Base-by-base conservation (phyloP, 2,888 invertebrate genomes). In the Dasysyrphus albostriatus region DNA sequence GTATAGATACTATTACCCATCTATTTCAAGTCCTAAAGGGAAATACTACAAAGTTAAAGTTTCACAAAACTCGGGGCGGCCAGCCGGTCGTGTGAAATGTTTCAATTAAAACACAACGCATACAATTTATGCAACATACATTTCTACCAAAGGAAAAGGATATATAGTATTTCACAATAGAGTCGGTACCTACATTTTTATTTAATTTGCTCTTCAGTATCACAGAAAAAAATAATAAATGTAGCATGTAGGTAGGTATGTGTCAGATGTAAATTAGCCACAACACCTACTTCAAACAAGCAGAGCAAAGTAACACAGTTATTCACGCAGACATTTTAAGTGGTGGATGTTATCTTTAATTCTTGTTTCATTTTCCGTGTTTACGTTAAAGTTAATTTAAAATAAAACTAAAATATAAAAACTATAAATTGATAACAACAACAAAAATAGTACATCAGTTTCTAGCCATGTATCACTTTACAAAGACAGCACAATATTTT, bases 51-150 rank as follows among this genome's bases (percentile, higher is more conserved):
- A 19, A 19, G 32, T 32, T 29, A 54, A 54, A 54, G 32, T 54
- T 58, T 19, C 5, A 34, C 34, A 5, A 58, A 37, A 58, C 16
- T 16, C 16, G 58, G 16, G 16, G 58, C 10, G 16, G 58, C 1
- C 34, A 19, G 34, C 2, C 34, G 10, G 14, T 63, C 44, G 44
- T 63, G 29, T 63, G 44, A 63, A 44, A 32, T 63, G 32, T 58
- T 63, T 63, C 63, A 63, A 63, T 63, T 44, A 63, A 63, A 63
- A 63, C 29, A 44, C 63, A 63, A 63, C 63, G 44, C 16, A 16
- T 32, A 44, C 29, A 63, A 63, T 63, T 14, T 29, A 44, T 29
- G n/a, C n/a, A n/a, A 24, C 24, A 24, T 3, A 44, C 14, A n/a
- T 63, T 63, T 44, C 7, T 32, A 63, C 29, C 29, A 44, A 63